Percentiles rank a stretch among this genome's conserved stretches.
phyloP scores from a whole-genome alignment of 53 echinoderm and acorn worm species.

The Stichopus horrens region DNA sequence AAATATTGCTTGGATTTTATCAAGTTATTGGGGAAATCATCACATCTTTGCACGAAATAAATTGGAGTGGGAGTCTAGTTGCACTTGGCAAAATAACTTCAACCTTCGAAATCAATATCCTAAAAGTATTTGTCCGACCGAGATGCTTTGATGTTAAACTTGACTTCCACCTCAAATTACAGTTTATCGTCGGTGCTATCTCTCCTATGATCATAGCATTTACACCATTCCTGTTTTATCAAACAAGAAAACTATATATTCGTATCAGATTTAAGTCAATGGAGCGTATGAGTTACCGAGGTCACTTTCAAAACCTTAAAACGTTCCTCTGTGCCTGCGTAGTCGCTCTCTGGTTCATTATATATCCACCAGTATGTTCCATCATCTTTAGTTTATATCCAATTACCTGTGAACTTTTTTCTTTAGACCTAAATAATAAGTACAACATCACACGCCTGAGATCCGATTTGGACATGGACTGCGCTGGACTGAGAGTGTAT shows the following conservation, averaged over 20 bases:
- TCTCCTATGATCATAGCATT: background rate
- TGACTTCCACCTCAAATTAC: background rate
- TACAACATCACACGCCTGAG: conserved; percentile 35
- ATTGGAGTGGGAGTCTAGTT: conserved; percentile 1
- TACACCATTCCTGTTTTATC: conserved; percentile 9
- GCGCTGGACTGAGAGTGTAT: conserved; percentile 11
- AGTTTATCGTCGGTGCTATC: background rate
- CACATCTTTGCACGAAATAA: background rate
- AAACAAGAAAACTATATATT: background rate
- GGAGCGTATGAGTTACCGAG: background rate
- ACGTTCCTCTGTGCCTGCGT: conserved; percentile 1
- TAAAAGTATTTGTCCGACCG: conserved; percentile 12
- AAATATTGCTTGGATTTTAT: conserved; percentile 42
- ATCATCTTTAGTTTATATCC: conserved; percentile 55
- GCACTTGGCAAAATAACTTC: background rate
- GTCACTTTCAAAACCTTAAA: background rate
- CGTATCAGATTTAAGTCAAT: no score
- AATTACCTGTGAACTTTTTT: conserved; percentile 50
- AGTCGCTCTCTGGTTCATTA: conserved; percentile 54
- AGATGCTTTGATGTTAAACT: conserved; percentile 3
- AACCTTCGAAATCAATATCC: background rate
- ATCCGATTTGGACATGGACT: conserved; percentile 59
- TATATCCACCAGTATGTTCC: conserved; percentile 55
- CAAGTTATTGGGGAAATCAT: conserved; percentile 42
- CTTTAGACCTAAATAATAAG: conserved; percentile 19